A percentile compares a stretch with the other conserved stretches of the same genome.
phyloP scores from a whole-genome alignment of 2,888 invertebrate species.

The Orthonychiurus folsomi region DNA sequence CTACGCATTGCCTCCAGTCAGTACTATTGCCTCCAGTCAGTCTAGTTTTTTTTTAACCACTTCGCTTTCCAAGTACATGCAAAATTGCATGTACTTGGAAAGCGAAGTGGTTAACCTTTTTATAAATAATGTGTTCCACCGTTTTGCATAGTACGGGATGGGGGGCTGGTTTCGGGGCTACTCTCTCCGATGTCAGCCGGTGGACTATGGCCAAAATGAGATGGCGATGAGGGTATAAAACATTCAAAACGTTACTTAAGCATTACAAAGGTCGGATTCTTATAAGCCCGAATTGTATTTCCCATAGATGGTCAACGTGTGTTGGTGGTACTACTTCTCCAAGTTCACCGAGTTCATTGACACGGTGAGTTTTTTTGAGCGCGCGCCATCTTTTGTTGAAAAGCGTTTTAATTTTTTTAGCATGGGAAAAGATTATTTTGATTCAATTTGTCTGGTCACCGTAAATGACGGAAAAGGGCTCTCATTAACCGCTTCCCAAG shows the following conservation, averaged over 20 bases:
- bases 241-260: background rate
- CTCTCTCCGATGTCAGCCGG: conserved; percentile 81
- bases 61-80: too few relatives aligned
- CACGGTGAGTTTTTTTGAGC: conserved; percentile 76
- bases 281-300: background rate
- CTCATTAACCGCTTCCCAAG: too few relatives aligned
- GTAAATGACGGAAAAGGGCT: too few relatives aligned
- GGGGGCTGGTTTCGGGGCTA: conserved; percentile 85
- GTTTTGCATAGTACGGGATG: conserved; percentile 73
- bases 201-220: conserved; percentile 73
- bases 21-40: too few relatives aligned
- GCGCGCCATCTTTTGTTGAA: conserved; percentile 5
- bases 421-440: background rate
- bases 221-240: conserved; percentile 70
- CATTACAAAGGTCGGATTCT: background rate
- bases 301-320: conserved; percentile 75
- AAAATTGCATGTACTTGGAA: too few relatives aligned
- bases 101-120: too few relatives aligned
- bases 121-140: too few relatives aligned
- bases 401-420: conserved; percentile 4
- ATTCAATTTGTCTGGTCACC: too few relatives aligned
- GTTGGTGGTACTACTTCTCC: conserved; percentile 96
- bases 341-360: conserved; percentile 96
- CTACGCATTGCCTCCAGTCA: too few relatives aligned
- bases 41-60: too few relatives aligned